Evolutionary conservation across 1,140 invertebrate genomes (phyloP), one percentile per base, ranked within the genome.

Genomic region (Macrobrachium rosenbergii): DNA sequence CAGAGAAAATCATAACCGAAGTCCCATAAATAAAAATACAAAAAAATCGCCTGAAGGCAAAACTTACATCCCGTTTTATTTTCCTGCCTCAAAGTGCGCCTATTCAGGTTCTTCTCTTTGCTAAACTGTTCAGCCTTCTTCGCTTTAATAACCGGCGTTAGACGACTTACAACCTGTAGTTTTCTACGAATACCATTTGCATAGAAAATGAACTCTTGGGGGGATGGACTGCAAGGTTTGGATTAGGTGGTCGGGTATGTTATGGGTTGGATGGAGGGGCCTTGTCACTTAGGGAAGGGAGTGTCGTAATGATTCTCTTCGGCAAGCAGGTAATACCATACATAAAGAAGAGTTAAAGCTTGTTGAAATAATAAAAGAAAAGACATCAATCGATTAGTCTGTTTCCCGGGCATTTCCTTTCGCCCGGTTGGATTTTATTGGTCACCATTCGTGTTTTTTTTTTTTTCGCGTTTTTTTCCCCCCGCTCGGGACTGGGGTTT

Each of bases 121-220:
- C 72, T 75, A 75, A 45, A 75, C 72, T 75, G 43, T 45, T 75
- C 72, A 14, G 52, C 43, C 37, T n/a, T 23, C 23, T 75, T 75
- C 72, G 37, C 37, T 75, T 75, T 75, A 75, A 75, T 75, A 75
- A 75, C 72, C 37, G 21, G 37, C n/a, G 72, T 75, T 37, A 16
- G 72, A 45, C 28, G 21, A 52, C 28, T 10, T 37, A 45, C 72
- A 75, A 75, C 72, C 28, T 45, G 72, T 52, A 75, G 17, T 75
- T 17, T 75, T 75, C 72, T 43, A 37, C 28, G 72, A 75, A 75
- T 75, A 75, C 19, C 28, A 75, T 75, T 75, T 75, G 72, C 72
- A 75, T 75, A 75, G 28, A 75, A 73, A 75, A 45, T n/a, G 72
- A 52, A 52, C 52, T 52, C 52, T n/a, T n/a, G n/a, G n/a, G 52